Conservation (phyloP, 2,797 vertebrate genomes). For the Leptoclinus maculatus region DNA sequence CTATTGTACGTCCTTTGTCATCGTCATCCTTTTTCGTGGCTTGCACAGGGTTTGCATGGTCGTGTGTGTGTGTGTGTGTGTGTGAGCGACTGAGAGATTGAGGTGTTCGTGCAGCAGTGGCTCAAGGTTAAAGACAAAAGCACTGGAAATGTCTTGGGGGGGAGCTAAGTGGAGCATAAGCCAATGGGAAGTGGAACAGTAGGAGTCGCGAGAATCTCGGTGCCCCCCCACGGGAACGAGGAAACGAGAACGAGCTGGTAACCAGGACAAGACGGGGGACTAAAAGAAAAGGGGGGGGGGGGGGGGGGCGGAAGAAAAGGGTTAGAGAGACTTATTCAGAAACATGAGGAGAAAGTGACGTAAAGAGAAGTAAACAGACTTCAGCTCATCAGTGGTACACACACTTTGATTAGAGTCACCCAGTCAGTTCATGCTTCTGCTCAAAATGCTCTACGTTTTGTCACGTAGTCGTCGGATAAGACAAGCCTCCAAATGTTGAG, state of each 20-base stretch:
- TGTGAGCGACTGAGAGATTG: not conserved
- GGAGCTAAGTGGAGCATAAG: constrained; percentile 59
- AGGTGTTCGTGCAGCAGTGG: constrained; percentile 15
- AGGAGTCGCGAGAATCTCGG: constrained; percentile 37
- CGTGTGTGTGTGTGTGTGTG: not conserved
- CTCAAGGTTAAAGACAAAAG: constrained; percentile 59
- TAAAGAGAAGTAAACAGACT: not conserved
- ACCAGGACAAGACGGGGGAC: constrained; percentile 57
- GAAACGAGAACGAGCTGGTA: constrained; percentile 61
- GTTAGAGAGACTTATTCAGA: not conserved
- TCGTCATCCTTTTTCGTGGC: constrained; percentile 39
- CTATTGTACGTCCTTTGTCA: constrained; percentile 12
- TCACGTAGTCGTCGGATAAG: not conserved
- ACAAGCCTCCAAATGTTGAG: not conserved
- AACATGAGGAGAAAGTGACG: not conserved
- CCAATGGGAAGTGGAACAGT: constrained; percentile 68
- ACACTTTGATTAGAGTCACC: constrained; percentile 2
- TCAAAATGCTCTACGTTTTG: not conserved
- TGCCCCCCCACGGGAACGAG: constrained; percentile 34
- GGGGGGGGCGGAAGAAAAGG: not conserved
- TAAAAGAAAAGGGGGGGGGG: not conserved
- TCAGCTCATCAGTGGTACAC: not conserved
- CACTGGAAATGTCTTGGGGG: constrained; percentile 16
- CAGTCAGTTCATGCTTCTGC: not conserved
- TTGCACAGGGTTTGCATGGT: not conserved